phyloP scores from a whole-genome alignment of 2,888 invertebrate genomes.

The Sthenelais limicola region DNA sequence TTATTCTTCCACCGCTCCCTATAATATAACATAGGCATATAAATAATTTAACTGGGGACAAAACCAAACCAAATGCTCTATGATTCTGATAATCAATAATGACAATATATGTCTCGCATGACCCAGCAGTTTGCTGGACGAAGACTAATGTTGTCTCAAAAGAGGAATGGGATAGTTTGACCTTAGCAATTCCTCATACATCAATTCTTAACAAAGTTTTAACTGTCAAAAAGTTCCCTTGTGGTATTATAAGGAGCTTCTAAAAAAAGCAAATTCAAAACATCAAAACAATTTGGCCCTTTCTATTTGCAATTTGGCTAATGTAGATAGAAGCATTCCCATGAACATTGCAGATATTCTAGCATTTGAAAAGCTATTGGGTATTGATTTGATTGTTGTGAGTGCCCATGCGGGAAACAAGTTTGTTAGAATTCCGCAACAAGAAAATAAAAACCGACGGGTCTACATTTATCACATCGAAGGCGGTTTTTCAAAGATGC shows the following conservation, averaged over 20 bases:
- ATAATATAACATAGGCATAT: no score
- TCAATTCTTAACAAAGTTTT: not conserved
- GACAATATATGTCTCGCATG: not conserved
- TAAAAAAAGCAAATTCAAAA: not conserved
- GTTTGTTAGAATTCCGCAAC: constrained; percentile 1
- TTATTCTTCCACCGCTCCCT: no score
- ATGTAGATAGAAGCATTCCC: not conserved
- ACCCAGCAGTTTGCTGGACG: not conserved
- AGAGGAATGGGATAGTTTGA: not conserved
- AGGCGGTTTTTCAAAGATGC: not conserved
- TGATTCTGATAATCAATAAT: not conserved
- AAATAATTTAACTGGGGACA: not conserved
- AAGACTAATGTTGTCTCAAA: not conserved
- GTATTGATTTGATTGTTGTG: not conserved
- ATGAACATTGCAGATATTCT: not conserved
- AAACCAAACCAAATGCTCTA: not conserved
- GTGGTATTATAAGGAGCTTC: not conserved
- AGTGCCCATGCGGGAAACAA: not conserved
- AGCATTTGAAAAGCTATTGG: constrained; percentile 1
- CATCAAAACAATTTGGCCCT: not conserved
- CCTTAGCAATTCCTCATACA: not conserved
- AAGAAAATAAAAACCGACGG: not conserved
- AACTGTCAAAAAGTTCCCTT: not conserved
- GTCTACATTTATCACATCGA: constrained; percentile 1
- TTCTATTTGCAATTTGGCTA: not conserved